Evolutionary conservation across 2,888 invertebrate species (phyloP).

Genomic region (Ommatoiulus sabulosus): DNA sequence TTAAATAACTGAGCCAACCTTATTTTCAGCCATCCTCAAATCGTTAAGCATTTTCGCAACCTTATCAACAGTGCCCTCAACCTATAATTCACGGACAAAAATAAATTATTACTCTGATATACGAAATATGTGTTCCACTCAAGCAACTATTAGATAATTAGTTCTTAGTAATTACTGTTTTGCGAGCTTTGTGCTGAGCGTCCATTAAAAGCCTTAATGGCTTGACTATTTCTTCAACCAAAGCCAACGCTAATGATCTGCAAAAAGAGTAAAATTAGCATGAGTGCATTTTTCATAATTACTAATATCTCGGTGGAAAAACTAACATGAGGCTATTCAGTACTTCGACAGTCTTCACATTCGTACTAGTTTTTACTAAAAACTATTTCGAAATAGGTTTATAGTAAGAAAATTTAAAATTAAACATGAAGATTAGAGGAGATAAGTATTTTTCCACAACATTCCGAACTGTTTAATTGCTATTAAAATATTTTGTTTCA

Average conservation of each 20-base stretch:
- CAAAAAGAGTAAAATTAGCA: neutral
- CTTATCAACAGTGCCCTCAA: constrained; percentile 81
- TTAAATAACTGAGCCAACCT: constrained; percentile 67
- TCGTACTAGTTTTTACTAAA: neutral
- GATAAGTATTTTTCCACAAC: too few relatives aligned
- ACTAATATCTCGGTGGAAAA: neutral
- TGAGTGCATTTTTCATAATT: neutral
- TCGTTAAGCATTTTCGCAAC: constrained; percentile 83
- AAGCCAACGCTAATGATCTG: constrained; percentile 81
- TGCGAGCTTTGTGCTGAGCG: constrained; percentile 72
- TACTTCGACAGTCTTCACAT: neutral
- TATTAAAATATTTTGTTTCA: neutral
- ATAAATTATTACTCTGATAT: constrained; percentile 10
- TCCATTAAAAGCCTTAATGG: constrained; percentile 78
- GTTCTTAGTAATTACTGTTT: constrained; percentile 67
- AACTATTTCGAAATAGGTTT: neutral
- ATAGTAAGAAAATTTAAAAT: neutral
- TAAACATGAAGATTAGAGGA: too few relatives aligned
- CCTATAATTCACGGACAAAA: constrained; percentile 63
- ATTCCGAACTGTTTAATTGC: neutral
- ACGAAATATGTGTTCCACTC: neutral
- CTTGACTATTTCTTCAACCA: constrained; percentile 89
- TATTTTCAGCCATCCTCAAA: constrained; percentile 87
- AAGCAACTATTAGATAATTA: constrained; percentile 32
- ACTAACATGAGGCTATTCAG: neutral